Percentiles rank a stretch among this genome's conserved stretches.
phyloP scores from a whole-genome alignment of 2,797 vertebrate species.

The Pantherophis vulpinus region DNA sequence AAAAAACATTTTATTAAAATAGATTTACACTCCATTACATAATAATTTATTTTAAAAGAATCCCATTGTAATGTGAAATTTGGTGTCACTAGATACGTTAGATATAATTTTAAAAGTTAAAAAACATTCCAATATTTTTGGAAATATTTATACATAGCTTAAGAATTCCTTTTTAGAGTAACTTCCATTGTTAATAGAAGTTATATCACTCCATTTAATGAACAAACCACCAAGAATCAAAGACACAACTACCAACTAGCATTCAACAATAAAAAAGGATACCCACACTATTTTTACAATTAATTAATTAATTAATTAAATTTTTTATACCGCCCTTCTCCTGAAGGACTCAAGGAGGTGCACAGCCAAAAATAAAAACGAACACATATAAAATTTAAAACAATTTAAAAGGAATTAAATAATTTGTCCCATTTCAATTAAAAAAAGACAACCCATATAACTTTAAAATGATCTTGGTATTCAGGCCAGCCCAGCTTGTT shows the following conservation, averaged over 20 bases:
- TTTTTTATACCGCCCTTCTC: too few relatives aligned
- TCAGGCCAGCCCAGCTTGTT: too few relatives aligned
- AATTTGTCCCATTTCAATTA: too few relatives aligned
- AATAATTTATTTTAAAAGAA: neutral
- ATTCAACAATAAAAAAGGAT: neutral
- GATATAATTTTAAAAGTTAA: neutral
- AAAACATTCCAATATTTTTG: neutral
- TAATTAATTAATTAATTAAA: neutral
- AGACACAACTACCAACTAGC: constrained; percentile 28
- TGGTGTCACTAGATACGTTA: neutral
- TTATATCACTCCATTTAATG: neutral
- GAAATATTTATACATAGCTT: neutral
- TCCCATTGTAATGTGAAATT: constrained; percentile 4
- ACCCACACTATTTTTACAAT: neutral
- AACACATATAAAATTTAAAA: too few relatives aligned
- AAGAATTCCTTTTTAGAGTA: neutral
- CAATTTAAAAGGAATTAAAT: too few relatives aligned
- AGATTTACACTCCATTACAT: neutral
- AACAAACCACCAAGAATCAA: neutral
- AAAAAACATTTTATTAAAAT: constrained; percentile 26
- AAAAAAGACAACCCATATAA: too few relatives aligned
- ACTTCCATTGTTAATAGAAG: neutral
- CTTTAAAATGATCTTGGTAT: too few relatives aligned
- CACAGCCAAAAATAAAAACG: too few relatives aligned
- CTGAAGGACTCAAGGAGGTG: too few relatives aligned